Base-by-base conservation (phyloP, 2,113 vertebrate species). In the Ascaphus truei region DNA sequence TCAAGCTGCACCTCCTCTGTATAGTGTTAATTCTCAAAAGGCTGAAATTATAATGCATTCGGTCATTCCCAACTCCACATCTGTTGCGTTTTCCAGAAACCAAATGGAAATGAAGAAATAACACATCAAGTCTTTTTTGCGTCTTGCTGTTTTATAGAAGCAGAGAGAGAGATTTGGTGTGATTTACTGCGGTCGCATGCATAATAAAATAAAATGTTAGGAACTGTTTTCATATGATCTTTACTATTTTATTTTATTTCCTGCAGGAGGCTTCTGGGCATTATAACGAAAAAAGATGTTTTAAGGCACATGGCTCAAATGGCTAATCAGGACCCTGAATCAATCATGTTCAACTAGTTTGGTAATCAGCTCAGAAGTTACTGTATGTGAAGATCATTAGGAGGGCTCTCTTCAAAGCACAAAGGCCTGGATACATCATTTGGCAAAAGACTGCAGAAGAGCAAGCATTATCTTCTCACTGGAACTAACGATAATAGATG, bases 301-400 rank as follows among this genome's bases (percentile, higher is more conserved):
- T 90, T 99, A 76, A 90, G 96, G 56, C 97, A 99, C 85, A 98
- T 99, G 95, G 97, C 97, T 30, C 96, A 98, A 79, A 98, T 99
- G 97, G 95, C 95, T 85, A 98, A 98, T 88, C 97, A 99, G 84
- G 97, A 99, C 72, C 97, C 96, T 2, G 96, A 98, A 84, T 98
- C 96, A 81, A 98, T 98, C 83, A 97, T 98, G 94, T 98, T 98
- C 83, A 98, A 98, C 77, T 98, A 92, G 81, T 45, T 61, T 73
- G 68, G 47, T 72, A 64, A 68, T 34, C 76, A 75, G 50, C 71
- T 53, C 55, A 4, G 30, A 29, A 31, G 16, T 20, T 34, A 34
- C 29, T 7, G 55, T 29, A 65, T 56, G 56, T 57, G 73, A 69
- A 41, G 27, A 3, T 71, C 62, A 5, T 43, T 43, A 45, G 16